Conservation (phyloP, 92 coral and sea anemone species). For the Actinernus sp. region DNA sequence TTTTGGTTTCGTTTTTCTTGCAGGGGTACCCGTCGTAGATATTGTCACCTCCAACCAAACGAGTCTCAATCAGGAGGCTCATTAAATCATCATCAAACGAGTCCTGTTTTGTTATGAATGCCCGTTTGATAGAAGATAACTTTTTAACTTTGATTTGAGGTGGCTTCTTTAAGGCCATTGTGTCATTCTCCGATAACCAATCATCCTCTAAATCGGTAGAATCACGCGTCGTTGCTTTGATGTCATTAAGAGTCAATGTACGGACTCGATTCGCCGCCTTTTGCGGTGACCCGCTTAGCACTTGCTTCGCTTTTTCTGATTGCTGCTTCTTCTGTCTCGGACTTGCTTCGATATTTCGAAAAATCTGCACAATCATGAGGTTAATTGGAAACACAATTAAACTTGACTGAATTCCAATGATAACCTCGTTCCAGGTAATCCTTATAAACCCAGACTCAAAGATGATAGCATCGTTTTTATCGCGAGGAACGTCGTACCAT, state of each 20-base stretch:
- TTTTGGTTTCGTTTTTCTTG: too few species aligned
- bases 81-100: constrained; percentile 32
- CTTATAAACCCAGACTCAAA: constrained; percentile 79
- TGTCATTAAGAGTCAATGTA: constrained; percentile 20
- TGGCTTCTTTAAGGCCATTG: neutral
- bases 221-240: constrained; percentile 16
- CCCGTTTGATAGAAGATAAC: neutral
- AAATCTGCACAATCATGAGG: constrained; percentile 81
- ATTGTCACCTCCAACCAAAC: constrained; percentile 15
- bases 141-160: neutral
- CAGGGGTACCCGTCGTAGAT: too few species aligned
- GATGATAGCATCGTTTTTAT: constrained; percentile 70
- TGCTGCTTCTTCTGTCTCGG: constrained; percentile 64
- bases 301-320: neutral
- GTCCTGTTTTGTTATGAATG: neutral
- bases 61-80: constrained; percentile 18
- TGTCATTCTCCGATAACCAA: neutral
- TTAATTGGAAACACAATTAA: constrained; percentile 94
- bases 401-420: constrained; percentile 91
- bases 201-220: neutral
- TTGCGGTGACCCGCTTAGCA: neutral
- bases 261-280: neutral
- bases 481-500: constrained; percentile 70
- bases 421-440: constrained; percentile 84
- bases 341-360: constrained; percentile 77